Evolutionary conservation across 2,888 invertebrate species (phyloP), one percentile per base, ranked within the genome.

Genomic region (Dryobota labecula): DNA sequence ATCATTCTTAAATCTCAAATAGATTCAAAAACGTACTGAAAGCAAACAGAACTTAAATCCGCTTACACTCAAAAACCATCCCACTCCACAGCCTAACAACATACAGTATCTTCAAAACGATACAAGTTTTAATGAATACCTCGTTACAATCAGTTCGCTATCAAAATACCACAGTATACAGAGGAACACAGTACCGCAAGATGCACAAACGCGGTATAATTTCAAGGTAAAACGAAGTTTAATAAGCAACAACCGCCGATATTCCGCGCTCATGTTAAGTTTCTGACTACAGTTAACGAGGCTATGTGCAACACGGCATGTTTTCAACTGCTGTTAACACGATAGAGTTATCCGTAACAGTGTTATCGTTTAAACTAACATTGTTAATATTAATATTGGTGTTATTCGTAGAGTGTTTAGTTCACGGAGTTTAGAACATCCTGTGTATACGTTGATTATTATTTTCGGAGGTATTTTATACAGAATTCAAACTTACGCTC

Each of bases 181-280:
- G 68, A 64, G 45, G 30, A 63, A 66, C 71, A 56, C 38, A 70
- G 68, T 67, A 76, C 84, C 72, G 33, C 79, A 85, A 84, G 76
- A 82, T 85, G 80, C 82, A 81, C 78, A 76, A 78, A 78, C 78
- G 69, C 70, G 57, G 58, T 78, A 69, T 76, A 81, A 81, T 85
- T 83, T 81, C 82, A 88, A 89, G 87, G 88, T 84, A 83, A 87
- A 88, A 87, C 70, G 87, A 92, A 93, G 89, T 93, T 93, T 92
- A 93, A 93, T 93, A 92, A 91, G 91, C 90, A 88, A 82, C 85
- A 87, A 92, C 92, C 92, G 80, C 92, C 85, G 85, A 88, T 90
- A 90, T 89, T 89, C 84, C 84, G 63, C 84, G 79, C 73, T 79
- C 80, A 79, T 76, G 83, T 88, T 86, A 88, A 88, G 88, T 89